These are phyloP conservation scores for Camptogramma bilineatum DNA, from an alignment of 2,888 invertebrate genomes.

Conservation along the genomic window DNA sequence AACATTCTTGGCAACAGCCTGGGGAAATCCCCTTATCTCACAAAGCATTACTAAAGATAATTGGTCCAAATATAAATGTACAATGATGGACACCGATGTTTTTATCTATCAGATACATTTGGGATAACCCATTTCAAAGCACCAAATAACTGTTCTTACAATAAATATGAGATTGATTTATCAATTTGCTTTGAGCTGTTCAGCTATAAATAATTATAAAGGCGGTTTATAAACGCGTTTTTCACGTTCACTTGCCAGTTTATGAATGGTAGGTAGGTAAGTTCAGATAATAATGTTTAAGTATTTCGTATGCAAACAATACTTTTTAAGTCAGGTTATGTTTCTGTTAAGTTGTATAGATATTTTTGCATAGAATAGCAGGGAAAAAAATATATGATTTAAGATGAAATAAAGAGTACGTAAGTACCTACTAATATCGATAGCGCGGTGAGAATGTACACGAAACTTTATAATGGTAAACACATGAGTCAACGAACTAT, in stretches of 20 bases:
- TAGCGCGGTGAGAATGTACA: neutral
- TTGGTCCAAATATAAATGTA: slow-evolving; percentile 55
- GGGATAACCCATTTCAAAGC: slow-evolving; percentile 66
- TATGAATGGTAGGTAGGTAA: neutral
- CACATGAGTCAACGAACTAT: slow-evolving; percentile 53
- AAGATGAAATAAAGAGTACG: neutral
- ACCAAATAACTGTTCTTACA: slow-evolving; percentile 52
- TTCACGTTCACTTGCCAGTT: neutral
- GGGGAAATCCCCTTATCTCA: slow-evolving; percentile 50
- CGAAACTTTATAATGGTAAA: slow-evolving; percentile 39
- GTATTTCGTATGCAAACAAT: no score
- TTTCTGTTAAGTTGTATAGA: neutral
- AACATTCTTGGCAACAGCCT: slow-evolving; percentile 42
- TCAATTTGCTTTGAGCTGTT: slow-evolving; percentile 1
- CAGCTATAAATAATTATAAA: neutral
- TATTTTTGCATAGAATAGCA: neutral
- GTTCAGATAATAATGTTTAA: no score
- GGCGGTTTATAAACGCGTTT: neutral
- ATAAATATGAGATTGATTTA: neutral
- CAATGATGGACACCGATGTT: slow-evolving; percentile 59
- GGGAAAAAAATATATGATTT: neutral
- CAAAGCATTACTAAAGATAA: slow-evolving; percentile 49
- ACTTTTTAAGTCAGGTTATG: neutral
- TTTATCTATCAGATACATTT: slow-evolving; percentile 51
- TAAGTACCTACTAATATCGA: no score